Percentiles rank a stretch among this genome's conserved stretches.
Evolutionary conservation across 2,888 invertebrate genomes (phyloP).

Genomic region (Brenthis daphne): DNA sequence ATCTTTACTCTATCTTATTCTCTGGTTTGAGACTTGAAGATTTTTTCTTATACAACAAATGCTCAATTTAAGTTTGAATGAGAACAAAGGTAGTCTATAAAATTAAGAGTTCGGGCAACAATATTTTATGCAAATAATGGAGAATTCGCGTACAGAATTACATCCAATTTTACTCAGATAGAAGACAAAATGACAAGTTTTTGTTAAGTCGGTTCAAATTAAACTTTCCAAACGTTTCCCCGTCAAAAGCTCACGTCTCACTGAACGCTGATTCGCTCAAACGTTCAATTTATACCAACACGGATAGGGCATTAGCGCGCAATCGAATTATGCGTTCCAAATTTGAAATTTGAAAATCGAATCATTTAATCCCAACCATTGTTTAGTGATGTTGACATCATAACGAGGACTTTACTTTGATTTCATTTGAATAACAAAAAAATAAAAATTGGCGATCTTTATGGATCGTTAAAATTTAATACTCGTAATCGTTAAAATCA

Average conservation of each 20-base stretch:
- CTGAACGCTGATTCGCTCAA: conserved; percentile 64
- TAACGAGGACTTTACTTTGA: conserved; percentile 37
- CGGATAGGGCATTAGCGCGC: conserved; percentile 70
- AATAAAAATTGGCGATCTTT: no score
- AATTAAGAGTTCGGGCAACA: conserved; percentile 31
- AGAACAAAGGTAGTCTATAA: no score
- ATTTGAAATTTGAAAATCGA: conserved; percentile 73
- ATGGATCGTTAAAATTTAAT: no score
- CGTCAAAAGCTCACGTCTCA: conserved; percentile 53
- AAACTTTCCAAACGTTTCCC: conserved; percentile 27
- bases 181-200: conserved; percentile 8
- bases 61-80: no score
- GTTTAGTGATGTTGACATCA: conserved; percentile 52
- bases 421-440: not conserved
- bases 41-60: no score
- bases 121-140: conserved; percentile 39
- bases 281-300: conserved; percentile 70
- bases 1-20: no score
- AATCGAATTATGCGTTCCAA: conserved; percentile 70
- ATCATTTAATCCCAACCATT: conserved; percentile 58
- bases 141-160: conserved; percentile 10
- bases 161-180: conserved; percentile 7
- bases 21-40: no score
- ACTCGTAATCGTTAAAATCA: not conserved
- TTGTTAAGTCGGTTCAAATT: conserved; percentile 22